Conservation (phyloP, 2,888 invertebrate species). For the Coenonympha glycerion region DNA sequence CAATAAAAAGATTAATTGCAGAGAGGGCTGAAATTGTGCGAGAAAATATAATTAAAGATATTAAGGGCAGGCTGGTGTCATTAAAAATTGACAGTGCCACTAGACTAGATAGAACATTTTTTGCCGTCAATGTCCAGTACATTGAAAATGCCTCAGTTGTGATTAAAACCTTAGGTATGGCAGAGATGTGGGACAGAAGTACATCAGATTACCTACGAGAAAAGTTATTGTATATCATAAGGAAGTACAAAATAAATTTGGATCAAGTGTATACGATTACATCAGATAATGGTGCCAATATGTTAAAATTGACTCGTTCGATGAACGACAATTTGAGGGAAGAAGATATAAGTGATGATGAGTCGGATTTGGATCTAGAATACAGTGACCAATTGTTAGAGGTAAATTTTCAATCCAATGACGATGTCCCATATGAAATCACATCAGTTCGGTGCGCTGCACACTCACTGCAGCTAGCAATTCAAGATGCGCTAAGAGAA, state of each 20-base stretch:
- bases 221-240: not conserved
- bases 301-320: not conserved
- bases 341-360: not conserved
- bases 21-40: not conserved
- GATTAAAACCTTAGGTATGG: no score
- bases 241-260: not conserved
- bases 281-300: not conserved
- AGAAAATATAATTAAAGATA: no score
- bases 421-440: not conserved
- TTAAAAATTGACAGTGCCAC: no score
- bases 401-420: not conserved
- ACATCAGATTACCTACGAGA: not conserved
- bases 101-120: no score
- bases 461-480: not conserved
- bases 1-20: not conserved
- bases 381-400: not conserved
- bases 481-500: not conserved
- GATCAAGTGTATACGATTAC: not conserved
- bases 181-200: no score
- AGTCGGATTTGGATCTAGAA: not conserved
- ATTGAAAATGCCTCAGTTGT: not conserved
- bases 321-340: not conserved
- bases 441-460: not conserved
- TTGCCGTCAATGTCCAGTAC: no score
- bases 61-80: no score